Evolutionary conservation across 2,888 invertebrate genomes (phyloP), one percentile per base, ranked within the genome.

Genomic region (Callinectes sapidus): DNA sequence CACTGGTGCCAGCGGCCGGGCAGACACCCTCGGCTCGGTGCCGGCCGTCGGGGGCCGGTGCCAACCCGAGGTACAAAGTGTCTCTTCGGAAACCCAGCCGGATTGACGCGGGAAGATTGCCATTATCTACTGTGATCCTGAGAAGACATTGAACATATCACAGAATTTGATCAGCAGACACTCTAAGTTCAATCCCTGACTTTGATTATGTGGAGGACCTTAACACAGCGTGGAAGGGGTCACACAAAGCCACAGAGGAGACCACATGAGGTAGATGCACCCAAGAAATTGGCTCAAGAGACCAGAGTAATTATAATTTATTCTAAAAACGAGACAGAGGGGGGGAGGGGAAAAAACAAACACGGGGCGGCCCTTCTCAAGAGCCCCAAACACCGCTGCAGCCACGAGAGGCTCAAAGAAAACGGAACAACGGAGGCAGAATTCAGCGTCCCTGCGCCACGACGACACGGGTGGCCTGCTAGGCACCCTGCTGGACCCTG

Each of bases 401-500:
- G 81, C 81, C 81, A 81, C 81, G 81, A 35, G 23, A 8, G 81
- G 81, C 81, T 81, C 35, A 81, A 32, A 81, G 81, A 81, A 32
- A 81, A 35, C 35, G 35, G 81, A 35, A 81, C 81, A 81, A 81
- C 81, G 81, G 81, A 81, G 81, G 14, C 81, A 81, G 32, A 35
- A 81, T 81, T 81, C 81, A 81, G 81, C 81, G 35, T 81, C 81
- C 81, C 81, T 81, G 81, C 35, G 81, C 81, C 81, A 89, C 89
- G 89, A 92, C 92, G 66, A 93, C 91, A 93, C 91, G 81, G 92
- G 91, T 91, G 91, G 92, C 92, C 81, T 10, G 91, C 92, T 93
- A 93, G 92, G 92, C 92, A 93, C 92, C 92, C 88, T 89, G 92
- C 92, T 93, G 92, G 92, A 93, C 92, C 92, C 92, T 93, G 92